Conservation (phyloP, 2,113 vertebrate genomes). For the Macaca nemestrina region DNA sequence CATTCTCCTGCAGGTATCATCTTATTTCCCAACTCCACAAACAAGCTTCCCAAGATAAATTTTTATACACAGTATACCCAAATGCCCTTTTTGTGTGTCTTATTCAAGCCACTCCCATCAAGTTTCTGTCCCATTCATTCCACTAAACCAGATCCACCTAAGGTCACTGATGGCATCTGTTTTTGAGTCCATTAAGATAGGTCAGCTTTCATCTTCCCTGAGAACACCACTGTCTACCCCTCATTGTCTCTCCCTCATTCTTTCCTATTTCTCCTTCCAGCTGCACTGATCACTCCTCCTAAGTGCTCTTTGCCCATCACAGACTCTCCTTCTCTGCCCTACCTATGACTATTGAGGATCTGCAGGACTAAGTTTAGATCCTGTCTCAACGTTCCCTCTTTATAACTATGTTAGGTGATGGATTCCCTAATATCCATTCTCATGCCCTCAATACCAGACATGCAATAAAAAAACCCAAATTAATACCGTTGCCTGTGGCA, state of each 20-base stretch:
- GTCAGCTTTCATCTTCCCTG: background rate
- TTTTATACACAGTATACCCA: background rate
- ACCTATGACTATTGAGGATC: background rate
- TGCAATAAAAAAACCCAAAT: background rate
- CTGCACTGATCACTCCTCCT: background rate
- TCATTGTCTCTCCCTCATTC: background rate
- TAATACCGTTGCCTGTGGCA: background rate
- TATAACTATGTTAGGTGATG: background rate
- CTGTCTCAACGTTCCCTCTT: background rate
- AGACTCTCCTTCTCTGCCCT: background rate
- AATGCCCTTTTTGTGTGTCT: background rate
- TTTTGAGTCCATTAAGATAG: background rate
- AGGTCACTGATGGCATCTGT: accelerated
- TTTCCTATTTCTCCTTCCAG: background rate
- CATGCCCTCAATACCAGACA: background rate
- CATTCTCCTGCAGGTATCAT: background rate
- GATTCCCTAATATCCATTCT: background rate
- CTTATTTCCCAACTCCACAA: background rate
- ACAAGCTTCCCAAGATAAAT: background rate
- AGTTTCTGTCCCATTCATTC: background rate
- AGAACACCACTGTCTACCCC: background rate
- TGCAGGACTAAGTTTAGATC: background rate
- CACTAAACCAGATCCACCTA: background rate
- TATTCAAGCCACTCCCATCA: background rate
- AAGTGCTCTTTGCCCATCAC: no score